Evolutionary conservation across 1,140 invertebrate species (phyloP), one percentile per base, ranked within the genome.

Genomic region (Pseudomyrmex gracilis): DNA sequence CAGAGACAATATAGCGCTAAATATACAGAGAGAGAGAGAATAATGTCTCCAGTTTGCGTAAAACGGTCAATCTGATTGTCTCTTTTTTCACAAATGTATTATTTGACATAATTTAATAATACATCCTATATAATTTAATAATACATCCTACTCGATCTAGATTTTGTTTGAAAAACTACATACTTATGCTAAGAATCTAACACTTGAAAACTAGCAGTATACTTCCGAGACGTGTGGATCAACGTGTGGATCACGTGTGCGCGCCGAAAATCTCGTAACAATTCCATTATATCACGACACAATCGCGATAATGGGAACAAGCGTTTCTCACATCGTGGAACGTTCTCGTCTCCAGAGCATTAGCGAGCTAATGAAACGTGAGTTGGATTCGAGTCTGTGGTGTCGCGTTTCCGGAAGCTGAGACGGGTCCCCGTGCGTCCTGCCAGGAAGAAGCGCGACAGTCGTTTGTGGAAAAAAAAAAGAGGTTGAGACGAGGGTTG

Each of bases 331-430:
- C 34, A 63, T 55, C 34, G 77, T 15, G 86, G 49, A 83, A 73
- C 58, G 53, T 61, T 85, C 84, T 71, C 83, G 22, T 86, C 73
- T 80, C 70, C 15, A 53, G 45, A 68, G 84, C 64, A 89, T 89
- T 89, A 89, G 87, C 87, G 70, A 77, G 84, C 87, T 88, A 88
- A 89, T 88, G 88, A 89, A 89, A 89, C 87, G 77, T 88, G 88
- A 89, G 88, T 88, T 86, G 88, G 51, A 85, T 71, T 82, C 71
- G 22, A 45, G 74, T 71, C 55, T 71, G 43, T 58, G 87, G 88
- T 89, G 82, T 89, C 87, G 85, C 87, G 63, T 89, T 88, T 89
- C 88, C 88, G 88, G 88, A 89, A 88, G 82, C 57, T 51, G 49
- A 49, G 71, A 82, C 51, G 58, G 85, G 22, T 61, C 22, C 12